These are phyloP conservation scores for Tolmerus cingulatus DNA, from an alignment of 2,888 invertebrate genomes.

Conservation along the genomic window DNA sequence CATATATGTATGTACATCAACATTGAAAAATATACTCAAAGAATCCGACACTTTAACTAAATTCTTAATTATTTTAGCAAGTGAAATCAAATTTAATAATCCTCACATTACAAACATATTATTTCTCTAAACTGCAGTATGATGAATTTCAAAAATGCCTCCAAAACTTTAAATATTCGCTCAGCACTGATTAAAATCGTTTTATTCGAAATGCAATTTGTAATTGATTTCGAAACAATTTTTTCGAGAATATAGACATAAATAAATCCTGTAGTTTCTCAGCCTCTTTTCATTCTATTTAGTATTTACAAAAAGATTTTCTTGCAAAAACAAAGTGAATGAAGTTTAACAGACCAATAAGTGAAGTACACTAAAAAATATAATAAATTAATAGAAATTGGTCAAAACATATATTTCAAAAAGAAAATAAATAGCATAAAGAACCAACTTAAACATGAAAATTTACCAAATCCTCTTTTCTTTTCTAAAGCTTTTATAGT, in stretches of 20 bases:
- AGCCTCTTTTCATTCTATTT: background rate
- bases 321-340: background rate
- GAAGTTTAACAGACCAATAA: background rate
- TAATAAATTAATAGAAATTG: slow-evolving; percentile 10
- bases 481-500: slow-evolving; percentile 57
- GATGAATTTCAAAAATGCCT: too few relatives aligned
- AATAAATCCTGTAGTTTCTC: background rate
- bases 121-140: background rate
- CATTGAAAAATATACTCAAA: background rate
- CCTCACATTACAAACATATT: background rate
- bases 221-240: background rate
- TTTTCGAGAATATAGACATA: background rate
- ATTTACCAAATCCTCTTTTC: slow-evolving; percentile 59
- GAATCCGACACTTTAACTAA: background rate
- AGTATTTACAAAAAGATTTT: background rate
- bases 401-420: background rate
- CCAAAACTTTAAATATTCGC: background rate
- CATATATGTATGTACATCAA: too few relatives aligned
- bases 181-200: background rate
- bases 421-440: background rate
- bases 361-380: background rate
- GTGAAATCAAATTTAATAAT: background rate
- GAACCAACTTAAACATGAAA: background rate
- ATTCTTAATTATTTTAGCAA: background rate
- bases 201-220: background rate